These are phyloP conservation scores for Balearica regulorum DNA, from an alignment of 2,797 vertebrate species.

Conservation along the genomic window DNA sequence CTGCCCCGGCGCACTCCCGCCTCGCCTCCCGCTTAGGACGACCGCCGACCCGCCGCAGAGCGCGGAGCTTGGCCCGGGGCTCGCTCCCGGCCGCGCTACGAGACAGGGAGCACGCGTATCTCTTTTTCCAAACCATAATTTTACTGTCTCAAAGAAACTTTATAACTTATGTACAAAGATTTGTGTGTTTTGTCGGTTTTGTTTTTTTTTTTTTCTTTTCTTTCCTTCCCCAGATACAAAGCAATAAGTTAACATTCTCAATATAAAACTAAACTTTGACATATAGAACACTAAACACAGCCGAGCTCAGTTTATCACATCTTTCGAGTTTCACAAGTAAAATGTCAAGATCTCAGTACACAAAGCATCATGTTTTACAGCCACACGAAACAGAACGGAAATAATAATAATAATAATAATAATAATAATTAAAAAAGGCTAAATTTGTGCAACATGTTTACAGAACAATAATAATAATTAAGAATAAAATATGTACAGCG, in stretches of 20 bases:
- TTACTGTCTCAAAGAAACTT: conserved; percentile 94
- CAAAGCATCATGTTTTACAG: conserved; percentile 88
- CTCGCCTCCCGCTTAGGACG: background rate
- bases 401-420: conserved; percentile 62
- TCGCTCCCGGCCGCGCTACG: background rate
- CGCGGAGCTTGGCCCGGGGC: background rate
- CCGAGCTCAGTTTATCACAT: conserved; percentile 85
- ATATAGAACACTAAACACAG: conserved; percentile 89
- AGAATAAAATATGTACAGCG: conserved; percentile 75
- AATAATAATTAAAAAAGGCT: conserved; percentile 43
- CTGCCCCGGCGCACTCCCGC: no score
- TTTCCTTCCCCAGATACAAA: conserved; percentile 82
- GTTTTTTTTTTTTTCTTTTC: background rate
- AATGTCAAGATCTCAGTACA: conserved; percentile 86
- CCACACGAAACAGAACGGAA: conserved; percentile 80
- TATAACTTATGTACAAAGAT: conserved; percentile 92
- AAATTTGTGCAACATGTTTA: conserved; percentile 82
- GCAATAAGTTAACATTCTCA: conserved; percentile 97
- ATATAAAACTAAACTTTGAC: conserved; percentile 98
- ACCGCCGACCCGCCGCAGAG: background rate
- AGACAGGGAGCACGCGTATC: background rate
- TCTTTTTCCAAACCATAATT: conserved; percentile 90
- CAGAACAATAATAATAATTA: conserved; percentile 73
- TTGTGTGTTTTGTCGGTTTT: background rate
- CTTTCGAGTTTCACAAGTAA: conserved; percentile 82